phyloP scores from a whole-genome alignment of 2,113 vertebrate genomes.

The Paramormyrops kingsleyae region DNA sequence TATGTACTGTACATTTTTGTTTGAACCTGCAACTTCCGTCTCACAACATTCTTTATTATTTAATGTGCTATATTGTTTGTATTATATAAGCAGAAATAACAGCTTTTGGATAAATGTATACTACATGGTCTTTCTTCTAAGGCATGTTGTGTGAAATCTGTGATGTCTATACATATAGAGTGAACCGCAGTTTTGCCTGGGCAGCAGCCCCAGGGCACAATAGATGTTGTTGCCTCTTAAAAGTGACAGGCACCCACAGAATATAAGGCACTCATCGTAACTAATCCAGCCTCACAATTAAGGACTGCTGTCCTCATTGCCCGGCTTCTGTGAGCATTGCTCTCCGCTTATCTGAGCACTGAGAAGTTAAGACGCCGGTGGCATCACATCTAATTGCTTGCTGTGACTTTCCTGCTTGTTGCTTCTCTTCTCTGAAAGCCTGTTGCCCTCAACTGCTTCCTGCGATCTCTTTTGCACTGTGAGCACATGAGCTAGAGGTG shows the following conservation, averaged over 20 bases:
- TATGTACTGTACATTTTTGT: neutral
- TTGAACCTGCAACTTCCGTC: neutral
- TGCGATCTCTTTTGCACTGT: constrained; percentile 2
- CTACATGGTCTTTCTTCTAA: neutral
- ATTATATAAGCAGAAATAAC: neutral
- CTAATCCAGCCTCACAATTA: neutral
- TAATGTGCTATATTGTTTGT: neutral
- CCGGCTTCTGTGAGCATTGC: neutral
- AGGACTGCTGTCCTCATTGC: neutral
- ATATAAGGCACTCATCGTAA: neutral
- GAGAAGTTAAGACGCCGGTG: neutral
- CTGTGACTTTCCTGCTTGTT: constrained; percentile 27
- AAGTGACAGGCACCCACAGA: neutral
- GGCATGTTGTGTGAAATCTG: neutral
- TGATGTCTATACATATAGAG: neutral
- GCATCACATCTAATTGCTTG: constrained; percentile 16
- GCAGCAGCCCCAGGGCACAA: neutral
- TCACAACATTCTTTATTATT: neutral
- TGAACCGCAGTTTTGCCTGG: neutral
- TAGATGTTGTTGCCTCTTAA: neutral
- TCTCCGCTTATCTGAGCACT: neutral
- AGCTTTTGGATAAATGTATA: neutral
- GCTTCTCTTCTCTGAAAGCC: constrained; percentile 28
- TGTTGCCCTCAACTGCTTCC: constrained; percentile 34
- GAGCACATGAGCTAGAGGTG: neutral